These are phyloP conservation scores for Bimastos eiseni DNA, from an alignment of 2,888 invertebrate species.

Conservation along the genomic window DNA sequence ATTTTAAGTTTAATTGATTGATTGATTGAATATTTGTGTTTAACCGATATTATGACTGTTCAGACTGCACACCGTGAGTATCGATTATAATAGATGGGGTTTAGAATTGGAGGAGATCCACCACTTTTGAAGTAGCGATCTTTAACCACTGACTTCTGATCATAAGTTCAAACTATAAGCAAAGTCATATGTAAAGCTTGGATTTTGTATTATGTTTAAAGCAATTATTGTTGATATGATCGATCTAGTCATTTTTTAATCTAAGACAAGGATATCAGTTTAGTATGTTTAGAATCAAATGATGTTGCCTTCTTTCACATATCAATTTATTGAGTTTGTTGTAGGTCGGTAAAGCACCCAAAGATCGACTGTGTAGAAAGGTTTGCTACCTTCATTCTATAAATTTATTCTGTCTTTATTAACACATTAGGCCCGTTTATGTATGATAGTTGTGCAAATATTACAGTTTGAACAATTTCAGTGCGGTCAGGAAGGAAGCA, in stretches of 20 bases:
- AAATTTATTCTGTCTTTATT: neutral
- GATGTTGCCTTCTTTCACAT: neutral
- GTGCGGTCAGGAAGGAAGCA: too few relatives aligned
- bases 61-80: too few relatives aligned
- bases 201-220: neutral
- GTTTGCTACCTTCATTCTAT: constrained; percentile 64
- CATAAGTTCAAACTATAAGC: neutral
- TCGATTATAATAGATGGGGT: too few relatives aligned
- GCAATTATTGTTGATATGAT: neutral
- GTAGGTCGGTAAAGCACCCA: constrained; percentile 75
- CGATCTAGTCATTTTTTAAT: neutral
- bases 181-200: neutral
- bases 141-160: too few relatives aligned
- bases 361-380: constrained; percentile 75
- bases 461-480: too few relatives aligned
- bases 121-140: too few relatives aligned
- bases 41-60: too few relatives aligned
- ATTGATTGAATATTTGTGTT: too few relatives aligned
- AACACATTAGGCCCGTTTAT: neutral
- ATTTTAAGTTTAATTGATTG: too few relatives aligned
- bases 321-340: constrained; percentile 19
- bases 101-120: too few relatives aligned
- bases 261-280: neutral
- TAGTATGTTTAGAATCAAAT: neutral
- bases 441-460: neutral